Evolutionary conservation across 2,888 invertebrate species (phyloP).

Genomic region (Helobdella robusta): DNA sequence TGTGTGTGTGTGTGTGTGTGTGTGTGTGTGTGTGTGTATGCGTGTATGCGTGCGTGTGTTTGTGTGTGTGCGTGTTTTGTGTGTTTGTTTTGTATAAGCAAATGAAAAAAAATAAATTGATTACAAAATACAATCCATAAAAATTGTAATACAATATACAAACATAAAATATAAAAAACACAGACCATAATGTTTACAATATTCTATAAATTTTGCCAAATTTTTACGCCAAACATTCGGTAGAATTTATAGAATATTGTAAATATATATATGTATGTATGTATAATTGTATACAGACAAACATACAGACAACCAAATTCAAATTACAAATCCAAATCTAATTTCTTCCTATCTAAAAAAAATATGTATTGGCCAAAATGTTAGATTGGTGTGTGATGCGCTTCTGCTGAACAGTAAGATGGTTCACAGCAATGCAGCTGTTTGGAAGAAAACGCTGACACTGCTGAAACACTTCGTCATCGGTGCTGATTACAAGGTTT

Average conservation of each 20-base stretch:
- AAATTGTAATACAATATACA: too few relatives aligned
- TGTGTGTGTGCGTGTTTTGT: too few relatives aligned
- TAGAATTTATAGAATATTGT: too few relatives aligned
- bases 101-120: too few relatives aligned
- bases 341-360: neutral
- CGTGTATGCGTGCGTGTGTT: conserved; percentile 10
- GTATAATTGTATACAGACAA: neutral
- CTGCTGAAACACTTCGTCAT: conserved; percentile 74
- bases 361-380: neutral
- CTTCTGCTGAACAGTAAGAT: conserved; percentile 73
- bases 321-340: neutral
- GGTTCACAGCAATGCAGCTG: conserved; percentile 68
- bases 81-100: conserved; percentile 9
- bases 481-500: conserved; percentile 82
- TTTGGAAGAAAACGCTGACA: conserved; percentile 80
- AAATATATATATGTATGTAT: too few relatives aligned
- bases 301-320: neutral
- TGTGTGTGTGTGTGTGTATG: conserved; percentile 21
- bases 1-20: neutral
- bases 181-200: too few relatives aligned
- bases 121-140: too few relatives aligned
- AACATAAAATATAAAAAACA: too few relatives aligned
- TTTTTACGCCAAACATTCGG: too few relatives aligned
- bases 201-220: too few relatives aligned
- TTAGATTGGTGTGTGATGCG: conserved; percentile 64